Conservation (phyloP, 2,888 invertebrate species). For the Leptinotarsa haldemani region DNA sequence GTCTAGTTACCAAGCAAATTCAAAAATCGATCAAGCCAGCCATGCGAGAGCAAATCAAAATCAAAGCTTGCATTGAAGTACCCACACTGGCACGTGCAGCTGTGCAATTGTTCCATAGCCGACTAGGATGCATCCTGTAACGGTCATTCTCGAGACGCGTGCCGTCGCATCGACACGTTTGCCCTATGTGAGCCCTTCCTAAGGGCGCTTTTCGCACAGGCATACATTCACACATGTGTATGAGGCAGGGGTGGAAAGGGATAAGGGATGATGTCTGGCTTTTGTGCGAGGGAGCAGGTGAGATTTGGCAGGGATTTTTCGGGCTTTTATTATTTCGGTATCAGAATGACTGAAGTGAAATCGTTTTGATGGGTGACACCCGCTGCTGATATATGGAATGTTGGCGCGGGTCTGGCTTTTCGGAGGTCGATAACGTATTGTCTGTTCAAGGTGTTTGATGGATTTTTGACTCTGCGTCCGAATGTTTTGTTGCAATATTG, state of each 20-base stretch:
- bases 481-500: neutral
- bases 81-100: slow-evolving; percentile 57
- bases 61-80: slow-evolving; percentile 24
- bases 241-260: slow-evolving; percentile 44
- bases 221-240: slow-evolving; percentile 47
- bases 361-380: slow-evolving; percentile 41
- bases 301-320: slow-evolving; percentile 53
- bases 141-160: slow-evolving; percentile 60
- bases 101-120: slow-evolving; percentile 56
- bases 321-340: slow-evolving; percentile 39
- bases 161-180: slow-evolving; percentile 48
- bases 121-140: slow-evolving; percentile 57
- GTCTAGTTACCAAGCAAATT: slow-evolving; percentile 13
- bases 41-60: slow-evolving; percentile 29
- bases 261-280: slow-evolving; percentile 50
- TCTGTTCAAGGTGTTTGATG: slow-evolving; percentile 15
- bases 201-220: slow-evolving; percentile 43
- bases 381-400: slow-evolving; percentile 29
- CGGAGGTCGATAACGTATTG: slow-evolving; percentile 19
- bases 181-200: slow-evolving; percentile 35
- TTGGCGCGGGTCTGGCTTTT: slow-evolving; percentile 16
- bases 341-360: slow-evolving; percentile 33
- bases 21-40: slow-evolving; percentile 25
- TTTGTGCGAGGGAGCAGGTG: slow-evolving; percentile 55
- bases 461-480: neutral